Percentiles rank a stretch among this genome's conserved stretches.
These are phyloP conservation scores for Hoplostethus atlanticus DNA, from an alignment of 2,797 vertebrate genomes.

Conservation along the genomic window DNA sequence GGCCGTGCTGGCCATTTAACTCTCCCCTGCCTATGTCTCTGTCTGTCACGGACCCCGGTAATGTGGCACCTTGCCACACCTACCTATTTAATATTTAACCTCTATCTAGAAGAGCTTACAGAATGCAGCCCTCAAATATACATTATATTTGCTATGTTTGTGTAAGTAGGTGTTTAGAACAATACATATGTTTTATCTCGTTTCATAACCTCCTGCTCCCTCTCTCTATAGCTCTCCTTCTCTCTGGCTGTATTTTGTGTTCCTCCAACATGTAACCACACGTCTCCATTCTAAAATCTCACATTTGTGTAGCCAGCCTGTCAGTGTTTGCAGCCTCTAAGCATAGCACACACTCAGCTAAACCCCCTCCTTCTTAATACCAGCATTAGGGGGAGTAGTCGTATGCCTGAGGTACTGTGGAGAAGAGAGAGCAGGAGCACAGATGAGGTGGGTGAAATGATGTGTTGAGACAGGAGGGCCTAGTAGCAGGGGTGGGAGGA, in stretches of 20 bases:
- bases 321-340: constrained; percentile 63
- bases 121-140: constrained; percentile 32
- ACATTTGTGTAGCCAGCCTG: constrained; percentile 63
- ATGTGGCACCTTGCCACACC: too few species aligned
- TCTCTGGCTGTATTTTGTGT: constrained; percentile 39
- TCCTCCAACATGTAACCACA: constrained; percentile 57
- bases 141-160: constrained; percentile 8
- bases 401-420: constrained; percentile 70
- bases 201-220: constrained; percentile 62
- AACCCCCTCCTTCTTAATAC: constrained; percentile 63
- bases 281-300: constrained; percentile 60
- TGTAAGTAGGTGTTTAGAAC: constrained; percentile 17
- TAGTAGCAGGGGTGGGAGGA: constrained; percentile 61
- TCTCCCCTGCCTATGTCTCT: too few species aligned
- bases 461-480: constrained; percentile 73
- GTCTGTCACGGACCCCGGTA: too few species aligned
- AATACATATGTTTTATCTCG: constrained; percentile 64
- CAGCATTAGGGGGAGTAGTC: constrained; percentile 66
- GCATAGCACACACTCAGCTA: constrained; percentile 53
- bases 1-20: too few species aligned
- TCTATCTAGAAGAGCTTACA: constrained; percentile 16
- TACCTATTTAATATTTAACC: constrained; percentile 18
- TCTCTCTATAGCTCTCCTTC: constrained; percentile 53
- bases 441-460: constrained; percentile 69
- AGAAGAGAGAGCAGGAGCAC: constrained; percentile 54